Evolutionary conservation across 2,888 invertebrate species (phyloP).

Genomic region (Pseudoips prasinana): DNA sequence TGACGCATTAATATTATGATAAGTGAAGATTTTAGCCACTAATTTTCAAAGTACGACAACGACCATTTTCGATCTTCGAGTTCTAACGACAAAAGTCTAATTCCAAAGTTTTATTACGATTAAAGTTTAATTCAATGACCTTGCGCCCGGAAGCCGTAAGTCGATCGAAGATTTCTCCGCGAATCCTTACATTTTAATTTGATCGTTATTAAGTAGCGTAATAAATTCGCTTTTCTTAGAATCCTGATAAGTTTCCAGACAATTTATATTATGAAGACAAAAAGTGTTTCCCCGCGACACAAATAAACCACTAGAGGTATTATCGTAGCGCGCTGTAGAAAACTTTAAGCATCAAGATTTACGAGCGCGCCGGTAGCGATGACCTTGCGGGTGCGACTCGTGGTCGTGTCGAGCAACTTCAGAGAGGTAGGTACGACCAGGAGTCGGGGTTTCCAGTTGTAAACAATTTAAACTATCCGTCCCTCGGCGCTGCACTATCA

Average conservation of each 20-base stretch:
- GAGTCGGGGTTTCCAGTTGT: constrained; percentile 5
- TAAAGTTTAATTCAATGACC: constrained; percentile 10
- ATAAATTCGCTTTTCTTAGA: constrained; percentile 21
- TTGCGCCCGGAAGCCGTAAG: not conserved
- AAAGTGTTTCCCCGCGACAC: constrained; percentile 10
- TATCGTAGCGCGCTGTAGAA: constrained; percentile 17
- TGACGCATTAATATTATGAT: no score
- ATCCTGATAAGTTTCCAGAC: constrained; percentile 25
- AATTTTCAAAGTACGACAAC: no score
- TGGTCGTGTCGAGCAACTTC: no score
- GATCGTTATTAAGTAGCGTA: constrained; percentile 18
- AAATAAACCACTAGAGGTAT: constrained; percentile 22
- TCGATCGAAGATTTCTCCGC: constrained; percentile 1
- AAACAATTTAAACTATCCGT: constrained; percentile 16
- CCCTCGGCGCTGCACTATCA: constrained; percentile 1
- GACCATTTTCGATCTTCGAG: no score
- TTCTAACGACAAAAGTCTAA: no score
- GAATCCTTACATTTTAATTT: constrained; percentile 13
- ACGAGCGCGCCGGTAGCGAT: constrained; percentile 18
- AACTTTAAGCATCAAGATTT: constrained; percentile 28
- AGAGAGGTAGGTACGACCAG: not conserved
- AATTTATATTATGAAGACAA: constrained; percentile 5
- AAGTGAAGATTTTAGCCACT: no score
- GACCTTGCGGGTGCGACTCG: constrained; percentile 16
- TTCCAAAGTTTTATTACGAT: constrained; percentile 15